Evolutionary conservation across 2,888 invertebrate species (phyloP).

Genomic region (Melanostoma scalare): DNA sequence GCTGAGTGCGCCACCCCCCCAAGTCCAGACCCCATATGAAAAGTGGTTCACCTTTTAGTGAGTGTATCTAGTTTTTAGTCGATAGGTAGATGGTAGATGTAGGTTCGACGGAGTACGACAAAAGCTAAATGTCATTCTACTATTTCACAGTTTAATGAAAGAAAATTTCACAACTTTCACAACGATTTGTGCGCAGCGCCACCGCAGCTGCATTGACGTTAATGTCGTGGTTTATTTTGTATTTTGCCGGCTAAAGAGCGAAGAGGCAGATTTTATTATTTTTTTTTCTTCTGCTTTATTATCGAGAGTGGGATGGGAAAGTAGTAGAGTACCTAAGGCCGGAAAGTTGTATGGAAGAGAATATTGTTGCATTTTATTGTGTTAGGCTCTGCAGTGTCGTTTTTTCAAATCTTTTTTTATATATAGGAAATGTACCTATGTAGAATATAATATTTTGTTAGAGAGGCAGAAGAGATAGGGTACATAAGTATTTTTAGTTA

Average conservation of each 20-base stretch:
- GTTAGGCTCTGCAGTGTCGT: slow-evolving; percentile 42
- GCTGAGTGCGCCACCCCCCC: no score
- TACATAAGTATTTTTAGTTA: slow-evolving; percentile 37
- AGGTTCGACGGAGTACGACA: no score
- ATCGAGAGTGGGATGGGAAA: slow-evolving; percentile 30
- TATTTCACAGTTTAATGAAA: slow-evolving; percentile 71
- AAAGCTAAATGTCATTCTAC: slow-evolving; percentile 51
- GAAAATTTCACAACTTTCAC: slow-evolving; percentile 73
- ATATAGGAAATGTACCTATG: not conserved
- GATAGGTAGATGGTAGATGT: not conserved
- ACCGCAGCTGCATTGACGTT: slow-evolving; percentile 37
- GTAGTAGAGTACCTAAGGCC: slow-evolving; percentile 4
- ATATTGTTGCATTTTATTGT: slow-evolving; percentile 53
- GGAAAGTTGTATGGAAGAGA: slow-evolving; percentile 17
- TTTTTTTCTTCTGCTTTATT: slow-evolving; percentile 12
- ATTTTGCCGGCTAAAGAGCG: slow-evolving; percentile 48
- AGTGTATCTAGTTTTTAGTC: slow-evolving; percentile 6
- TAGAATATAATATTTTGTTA: no score
- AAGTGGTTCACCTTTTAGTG: slow-evolving; percentile 5
- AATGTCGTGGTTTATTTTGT: slow-evolving; percentile 27
- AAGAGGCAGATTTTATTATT: slow-evolving; percentile 13
- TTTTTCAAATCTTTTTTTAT: not conserved
- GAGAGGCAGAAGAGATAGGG: no score
- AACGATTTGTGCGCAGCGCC: slow-evolving; percentile 57
- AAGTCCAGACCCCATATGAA: no score